These are phyloP conservation scores for Lasioglossum marginatum DNA, from an alignment of 2,888 invertebrate species.

Conservation along the genomic window DNA sequence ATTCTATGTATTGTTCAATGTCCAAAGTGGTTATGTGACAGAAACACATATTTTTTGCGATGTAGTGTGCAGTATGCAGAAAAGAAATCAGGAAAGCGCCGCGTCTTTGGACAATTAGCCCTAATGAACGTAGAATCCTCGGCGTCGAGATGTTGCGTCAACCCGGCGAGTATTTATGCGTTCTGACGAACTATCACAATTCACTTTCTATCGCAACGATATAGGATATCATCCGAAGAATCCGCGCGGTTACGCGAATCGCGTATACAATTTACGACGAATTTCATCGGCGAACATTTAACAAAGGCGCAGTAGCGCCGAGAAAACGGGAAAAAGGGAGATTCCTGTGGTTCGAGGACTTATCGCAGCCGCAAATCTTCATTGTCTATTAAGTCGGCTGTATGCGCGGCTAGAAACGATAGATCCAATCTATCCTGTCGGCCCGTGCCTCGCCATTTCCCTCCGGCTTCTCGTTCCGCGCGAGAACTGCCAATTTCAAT, in stretches of 20 bases:
- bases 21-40: too few species aligned
- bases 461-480: not conserved
- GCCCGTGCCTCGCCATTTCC: not conserved
- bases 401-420: conserved; percentile 27
- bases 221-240: conserved; percentile 47
- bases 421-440: conserved; percentile 46
- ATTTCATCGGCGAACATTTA: conserved; percentile 38
- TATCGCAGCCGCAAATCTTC: conserved; percentile 56
- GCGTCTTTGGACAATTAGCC: not conserved
- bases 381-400: conserved; percentile 57
- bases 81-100: not conserved
- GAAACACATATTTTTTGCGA: too few species aligned
- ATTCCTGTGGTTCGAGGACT: conserved; percentile 43
- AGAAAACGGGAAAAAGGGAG: conserved; percentile 39
- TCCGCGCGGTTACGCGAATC: conserved; percentile 35
- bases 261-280: conserved; percentile 48
- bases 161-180: not conserved
- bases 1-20: too few species aligned
- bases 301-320: conserved; percentile 43
- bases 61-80: not conserved
- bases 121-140: not conserved
- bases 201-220: conserved; percentile 27
- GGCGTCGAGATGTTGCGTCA: not conserved
- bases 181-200: not conserved
- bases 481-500: conserved; percentile 16